These are phyloP conservation scores for Amitus sp. DNA, from an alignment of 2,888 invertebrate species.

Conservation along the genomic window DNA sequence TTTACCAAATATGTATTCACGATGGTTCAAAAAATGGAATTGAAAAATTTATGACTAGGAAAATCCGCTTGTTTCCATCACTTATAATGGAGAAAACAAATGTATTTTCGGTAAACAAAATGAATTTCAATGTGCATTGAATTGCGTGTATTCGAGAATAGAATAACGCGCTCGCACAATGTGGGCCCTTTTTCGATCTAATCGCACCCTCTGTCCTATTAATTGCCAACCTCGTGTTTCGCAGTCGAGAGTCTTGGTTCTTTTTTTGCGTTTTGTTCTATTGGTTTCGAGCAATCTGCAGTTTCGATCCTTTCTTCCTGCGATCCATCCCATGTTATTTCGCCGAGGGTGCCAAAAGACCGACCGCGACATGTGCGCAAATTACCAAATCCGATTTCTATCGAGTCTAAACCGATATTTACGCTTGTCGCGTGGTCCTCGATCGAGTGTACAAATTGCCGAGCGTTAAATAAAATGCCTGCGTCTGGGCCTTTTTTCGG, in stretches of 20 bases:
- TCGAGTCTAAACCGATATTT: conserved; percentile 59
- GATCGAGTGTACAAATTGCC: conserved; percentile 52
- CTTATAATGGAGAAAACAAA: no score
- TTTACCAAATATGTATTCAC: no score
- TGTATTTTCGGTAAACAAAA: no score
- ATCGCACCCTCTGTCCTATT: conserved; percentile 33
- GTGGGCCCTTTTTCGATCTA: conserved; percentile 39
- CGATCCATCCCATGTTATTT: conserved; percentile 42
- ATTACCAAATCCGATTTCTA: conserved; percentile 61
- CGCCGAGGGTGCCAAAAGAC: conserved; percentile 39
- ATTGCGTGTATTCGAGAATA: no score
- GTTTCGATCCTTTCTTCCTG: conserved; percentile 41
- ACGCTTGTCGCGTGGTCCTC: conserved; percentile 46
- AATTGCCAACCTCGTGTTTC: conserved; percentile 33
- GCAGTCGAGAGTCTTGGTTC: conserved; percentile 20
- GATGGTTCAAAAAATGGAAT: no score
- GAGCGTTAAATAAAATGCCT: conserved; percentile 18
- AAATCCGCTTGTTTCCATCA: no score
- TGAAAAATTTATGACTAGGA: no score
- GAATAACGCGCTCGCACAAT: no score
- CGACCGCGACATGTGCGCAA: conserved; percentile 63
- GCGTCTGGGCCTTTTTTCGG: background rate
- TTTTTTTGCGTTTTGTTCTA: conserved; percentile 27
- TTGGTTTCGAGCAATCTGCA: conserved; percentile 43
- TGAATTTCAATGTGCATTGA: no score